These are phyloP conservation scores for Spilogale gracilis DNA, from an alignment of 2,113 vertebrate genomes.

Conservation along the genomic window DNA sequence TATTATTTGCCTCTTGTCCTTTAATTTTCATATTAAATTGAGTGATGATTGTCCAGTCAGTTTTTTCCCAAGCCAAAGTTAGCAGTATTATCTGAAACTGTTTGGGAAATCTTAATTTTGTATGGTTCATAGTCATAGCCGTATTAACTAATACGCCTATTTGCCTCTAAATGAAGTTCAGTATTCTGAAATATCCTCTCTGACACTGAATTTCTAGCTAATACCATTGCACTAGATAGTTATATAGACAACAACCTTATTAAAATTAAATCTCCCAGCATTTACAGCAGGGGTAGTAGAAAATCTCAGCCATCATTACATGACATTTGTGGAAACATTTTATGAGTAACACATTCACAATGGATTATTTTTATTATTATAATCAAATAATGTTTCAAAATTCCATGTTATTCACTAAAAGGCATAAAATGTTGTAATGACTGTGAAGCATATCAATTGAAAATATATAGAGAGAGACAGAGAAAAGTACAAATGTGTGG, in stretches of 20 bases:
- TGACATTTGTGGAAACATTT: not conserved
- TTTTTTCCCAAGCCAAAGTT: not conserved
- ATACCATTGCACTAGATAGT: not conserved
- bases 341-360: conserved; percentile 15
- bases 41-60: not conserved
- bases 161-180: not conserved
- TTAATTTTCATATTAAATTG: not conserved
- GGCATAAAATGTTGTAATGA: not conserved
- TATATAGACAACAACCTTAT: not conserved
- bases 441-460: not conserved
- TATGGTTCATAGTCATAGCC: not conserved
- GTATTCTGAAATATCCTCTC: conserved; percentile 4
- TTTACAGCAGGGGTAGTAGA: not conserved
- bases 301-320: not conserved
- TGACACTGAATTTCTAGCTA: conserved; percentile 35
- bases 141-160: not conserved
- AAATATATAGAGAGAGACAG: not conserved
- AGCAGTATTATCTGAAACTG: conserved; percentile 12
- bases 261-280: conserved; percentile 28
- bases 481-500: not conserved
- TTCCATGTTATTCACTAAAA: not conserved
- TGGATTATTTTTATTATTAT: conserved; percentile 3
- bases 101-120: conserved; percentile 5
- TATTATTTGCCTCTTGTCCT: not conserved
- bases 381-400: conserved; percentile 16